Evolutionary conservation across 2,888 invertebrate species (phyloP), one percentile per base, ranked within the genome.

Genomic region (Andrena dorsata): DNA sequence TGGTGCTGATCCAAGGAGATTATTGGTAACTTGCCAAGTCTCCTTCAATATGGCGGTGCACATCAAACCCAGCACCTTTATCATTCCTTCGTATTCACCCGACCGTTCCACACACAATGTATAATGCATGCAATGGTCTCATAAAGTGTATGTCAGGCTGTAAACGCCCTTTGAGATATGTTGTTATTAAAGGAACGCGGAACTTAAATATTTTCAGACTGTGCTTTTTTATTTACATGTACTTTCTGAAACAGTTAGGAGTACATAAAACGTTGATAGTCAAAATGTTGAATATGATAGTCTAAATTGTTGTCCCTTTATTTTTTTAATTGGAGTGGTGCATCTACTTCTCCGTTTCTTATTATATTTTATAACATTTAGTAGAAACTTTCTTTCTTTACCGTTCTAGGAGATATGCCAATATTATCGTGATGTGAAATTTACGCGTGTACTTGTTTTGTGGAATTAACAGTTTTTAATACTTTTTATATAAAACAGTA

Each of bases 1-100:
- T 84, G 80, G 61, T 87, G 83, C 81, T 86, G 87, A 90, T 89
- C 81, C 86, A 74, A 87, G 84, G 71, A 90, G 85, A 88, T 90
- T 88, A 87, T 88, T 90, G 90, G 86, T 85, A 82, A 70, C 73
- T 83, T 84, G 87, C 90, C 90, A 90, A 82, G 63, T 81, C 68
- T 77, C 63, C 72, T 82, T 82, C 85, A 85, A 85, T 86, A 86
- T 86, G 83, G 83, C 80, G 74, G 68, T 70, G 61, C 75, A 73
- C 76, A 73, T 79, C 78, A 76, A 83, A 85, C 58, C 65, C 63
- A 71, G 49, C 41, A 72, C 65, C 72, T 84, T 83, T 79, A 66
- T 61, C 83, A 74, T 82, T 81, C 78, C 79, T 79, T 82, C 80
- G 56, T 81, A 78, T 83, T 86, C 83, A 80, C 65, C 79, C 73